These are phyloP conservation scores for Drosophila macrospina DNA, from an alignment of 2,888 invertebrate genomes.

Conservation along the genomic window DNA sequence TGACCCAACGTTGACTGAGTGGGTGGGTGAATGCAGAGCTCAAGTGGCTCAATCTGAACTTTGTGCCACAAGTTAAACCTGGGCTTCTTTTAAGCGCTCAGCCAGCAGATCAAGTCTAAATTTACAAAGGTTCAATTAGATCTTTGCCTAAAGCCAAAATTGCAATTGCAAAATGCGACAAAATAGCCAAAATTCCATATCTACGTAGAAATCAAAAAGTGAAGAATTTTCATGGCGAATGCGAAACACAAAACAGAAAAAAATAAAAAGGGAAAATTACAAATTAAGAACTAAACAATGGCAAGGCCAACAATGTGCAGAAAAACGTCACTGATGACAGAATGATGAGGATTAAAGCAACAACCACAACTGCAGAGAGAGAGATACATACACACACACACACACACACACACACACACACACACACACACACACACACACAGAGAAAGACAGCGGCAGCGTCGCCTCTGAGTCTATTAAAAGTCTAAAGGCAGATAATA, in stretches of 20 bases:
- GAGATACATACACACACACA: conserved; percentile 25
- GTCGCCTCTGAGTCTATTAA: conserved; percentile 84
- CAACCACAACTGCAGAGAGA: conserved; percentile 57
- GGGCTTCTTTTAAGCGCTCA: not conserved
- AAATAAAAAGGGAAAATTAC: conserved; percentile 59
- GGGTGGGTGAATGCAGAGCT: conserved; percentile 26
- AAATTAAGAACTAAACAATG: conserved; percentile 77
- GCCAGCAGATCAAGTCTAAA: conserved; percentile 18
- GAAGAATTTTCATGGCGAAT: conserved; percentile 53
- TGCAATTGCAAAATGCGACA: not conserved
- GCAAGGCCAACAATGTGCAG: conserved; percentile 72
- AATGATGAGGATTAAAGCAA: conserved; percentile 84
- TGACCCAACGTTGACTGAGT: conserved; percentile 14
- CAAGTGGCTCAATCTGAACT: conserved; percentile 31
- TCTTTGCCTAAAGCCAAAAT: conserved; percentile 26
- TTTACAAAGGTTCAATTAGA: not conserved
- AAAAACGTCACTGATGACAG: conserved; percentile 84
- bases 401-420: conserved; percentile 28
- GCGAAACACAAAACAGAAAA: conserved; percentile 36
- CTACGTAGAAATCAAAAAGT: conserved; percentile 58
- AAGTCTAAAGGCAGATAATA: conserved; percentile 85
- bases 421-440: conserved; percentile 18
- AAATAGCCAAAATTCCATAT: not conserved
- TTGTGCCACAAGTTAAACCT: conserved; percentile 51
- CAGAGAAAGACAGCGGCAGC: conserved; percentile 52